Evolutionary conservation across 2,113 vertebrate species (phyloP), one percentile per base, ranked within the genome.

Genomic region (Bucco capensis): DNA sequence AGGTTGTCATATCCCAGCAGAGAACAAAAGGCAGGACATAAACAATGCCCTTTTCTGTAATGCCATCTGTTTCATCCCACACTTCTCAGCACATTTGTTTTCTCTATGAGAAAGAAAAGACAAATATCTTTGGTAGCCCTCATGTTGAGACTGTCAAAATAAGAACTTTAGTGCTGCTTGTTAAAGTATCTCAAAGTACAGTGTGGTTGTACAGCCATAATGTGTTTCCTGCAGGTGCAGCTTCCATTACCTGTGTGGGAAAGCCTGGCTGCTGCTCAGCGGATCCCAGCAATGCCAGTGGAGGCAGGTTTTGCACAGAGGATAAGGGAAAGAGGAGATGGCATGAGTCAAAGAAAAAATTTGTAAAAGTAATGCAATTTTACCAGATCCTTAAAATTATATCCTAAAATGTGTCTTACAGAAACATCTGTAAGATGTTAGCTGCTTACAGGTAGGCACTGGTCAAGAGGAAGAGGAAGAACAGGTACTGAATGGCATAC

Each of bases 161-260:
- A 58, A 50, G 14, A 54, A 25, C 24, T 73, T 70, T 0, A 27
- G 7, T 75, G 71, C 31, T 2, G 4, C 60, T 46, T 82, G 46
- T 67, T 46, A 30, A 69, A 33, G 46, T 22, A 6, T 18, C 12
- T 85, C 37, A 25, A 18, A 33, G 35, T 33, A 7, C 38, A 16
- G 56, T 0, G 1, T 67, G 64, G 9, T 58, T 78, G 19, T 42
- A 42, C 17, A 25, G 62, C n/a, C 1, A 0, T 21, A 15, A 8
- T 14, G 31, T 42, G 40, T 31, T 38, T 56, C 71, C 40, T 60
- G 27, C 54, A 46, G 40, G 54, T 64, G n/a, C 75, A 61, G 9
- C 65, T 72, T 30, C 14, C 14, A 35, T 42, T 72, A 66, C 47
- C 42, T 56, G 38, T 19, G 23, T 73, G 74, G 23, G 25, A 3